These are phyloP conservation scores for Drosophila eohydei DNA, from an alignment of 2,888 invertebrate genomes.

Conservation along the genomic window DNA sequence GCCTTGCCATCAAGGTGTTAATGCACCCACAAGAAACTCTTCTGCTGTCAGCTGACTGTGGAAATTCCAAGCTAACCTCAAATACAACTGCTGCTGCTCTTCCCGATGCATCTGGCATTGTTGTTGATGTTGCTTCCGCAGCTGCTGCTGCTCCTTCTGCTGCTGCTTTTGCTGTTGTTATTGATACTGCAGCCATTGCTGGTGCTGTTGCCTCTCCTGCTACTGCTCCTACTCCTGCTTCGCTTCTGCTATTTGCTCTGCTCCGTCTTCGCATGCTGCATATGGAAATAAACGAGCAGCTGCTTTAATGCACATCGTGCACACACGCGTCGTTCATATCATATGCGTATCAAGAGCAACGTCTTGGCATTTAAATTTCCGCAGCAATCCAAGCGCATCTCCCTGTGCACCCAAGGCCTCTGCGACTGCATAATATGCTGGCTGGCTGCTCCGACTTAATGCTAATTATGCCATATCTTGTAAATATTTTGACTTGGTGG, in stretches of 20 bases:
- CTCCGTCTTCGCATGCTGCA: slow-evolving; percentile 6
- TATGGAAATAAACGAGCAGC: slow-evolving; percentile 31
- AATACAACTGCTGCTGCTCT: background rate
- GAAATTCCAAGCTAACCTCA: slow-evolving; percentile 35
- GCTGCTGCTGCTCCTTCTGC: background rate
- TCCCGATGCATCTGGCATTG: background rate
- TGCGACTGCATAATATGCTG: background rate
- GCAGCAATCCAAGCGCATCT: slow-evolving; percentile 15
- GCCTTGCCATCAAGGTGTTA: slow-evolving; percentile 59
- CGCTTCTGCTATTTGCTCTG: slow-evolving; percentile 5
- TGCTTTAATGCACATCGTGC: slow-evolving; percentile 34
- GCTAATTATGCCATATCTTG: slow-evolving; percentile 69
- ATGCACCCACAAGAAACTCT: slow-evolving; percentile 45
- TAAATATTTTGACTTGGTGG: slow-evolving; percentile 56
- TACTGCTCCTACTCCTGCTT: background rate
- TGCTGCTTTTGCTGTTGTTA: background rate
- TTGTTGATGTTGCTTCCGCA: background rate
- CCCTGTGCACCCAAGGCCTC: background rate
- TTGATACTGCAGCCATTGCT: background rate
- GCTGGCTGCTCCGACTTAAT: slow-evolving; percentile 30
- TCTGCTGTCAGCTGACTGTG: slow-evolving; percentile 53
- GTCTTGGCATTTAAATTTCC: slow-evolving; percentile 76
- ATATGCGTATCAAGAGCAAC: slow-evolving; percentile 37
- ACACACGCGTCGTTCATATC: slow-evolving; percentile 31
- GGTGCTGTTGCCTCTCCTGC: background rate